Percentiles rank a stretch among this genome's conserved stretches.
Evolutionary conservation across 2,888 invertebrate species (phyloP).

Genomic region (Mechanitis messenoides): DNA sequence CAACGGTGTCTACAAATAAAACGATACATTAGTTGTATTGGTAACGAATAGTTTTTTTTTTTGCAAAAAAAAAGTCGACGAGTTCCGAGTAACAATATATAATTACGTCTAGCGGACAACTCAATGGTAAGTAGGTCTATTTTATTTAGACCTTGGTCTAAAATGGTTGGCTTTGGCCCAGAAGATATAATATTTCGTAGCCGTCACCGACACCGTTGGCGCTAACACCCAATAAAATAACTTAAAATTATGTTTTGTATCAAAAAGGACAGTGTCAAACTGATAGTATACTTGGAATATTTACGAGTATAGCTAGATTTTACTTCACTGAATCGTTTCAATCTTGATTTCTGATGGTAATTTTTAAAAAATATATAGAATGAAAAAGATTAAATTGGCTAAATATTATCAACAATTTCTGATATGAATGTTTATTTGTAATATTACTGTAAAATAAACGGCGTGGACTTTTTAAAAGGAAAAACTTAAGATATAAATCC

Average conservation of each 20-base stretch:
- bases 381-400: too few species aligned
- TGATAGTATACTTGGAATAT: not conserved
- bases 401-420: too few species aligned
- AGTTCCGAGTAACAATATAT: not conserved
- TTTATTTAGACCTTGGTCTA: conserved; percentile 15
- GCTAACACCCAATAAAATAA: conserved; percentile 21
- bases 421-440: too few species aligned
- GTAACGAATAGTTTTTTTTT: too few species aligned
- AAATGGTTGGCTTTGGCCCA: conserved; percentile 29
- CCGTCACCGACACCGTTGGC: conserved; percentile 23
- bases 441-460: too few species aligned
- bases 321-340: not conserved
- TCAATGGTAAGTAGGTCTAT: conserved; percentile 12
- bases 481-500: too few species aligned
- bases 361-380: too few species aligned
- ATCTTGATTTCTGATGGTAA: not conserved
- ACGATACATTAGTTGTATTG: not conserved
- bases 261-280: conserved; percentile 6
- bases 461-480: too few species aligned
- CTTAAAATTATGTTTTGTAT: conserved; percentile 19
- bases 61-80: not conserved
- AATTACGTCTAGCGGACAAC: conserved; percentile 1
- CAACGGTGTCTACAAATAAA: not conserved
- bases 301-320: not conserved
- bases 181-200: conserved; percentile 27